Evolutionary conservation across 2,113 vertebrate genomes (phyloP).

Genomic region (Sturnira hondurensis): DNA sequence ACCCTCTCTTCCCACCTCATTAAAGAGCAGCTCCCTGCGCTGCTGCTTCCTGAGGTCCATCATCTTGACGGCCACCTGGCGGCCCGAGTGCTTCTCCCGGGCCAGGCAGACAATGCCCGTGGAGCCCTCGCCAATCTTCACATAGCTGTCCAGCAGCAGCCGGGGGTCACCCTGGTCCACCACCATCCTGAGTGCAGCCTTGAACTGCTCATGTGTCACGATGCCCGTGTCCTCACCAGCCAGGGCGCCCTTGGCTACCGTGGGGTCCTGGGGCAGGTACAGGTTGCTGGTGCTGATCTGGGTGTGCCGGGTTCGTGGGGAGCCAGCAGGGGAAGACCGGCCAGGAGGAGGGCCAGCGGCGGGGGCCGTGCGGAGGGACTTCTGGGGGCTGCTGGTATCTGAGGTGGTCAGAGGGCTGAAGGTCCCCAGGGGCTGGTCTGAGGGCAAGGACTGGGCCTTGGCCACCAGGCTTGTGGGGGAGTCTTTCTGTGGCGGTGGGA

Average conservation of each 20-base stretch:
- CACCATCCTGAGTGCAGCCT: constrained; percentile 97
- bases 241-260: constrained; percentile 78
- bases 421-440: constrained; percentile 73
- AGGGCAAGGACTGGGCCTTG: constrained; percentile 84
- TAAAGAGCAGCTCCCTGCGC: constrained; percentile 96
- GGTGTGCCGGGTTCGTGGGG: constrained; percentile 89
- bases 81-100: constrained; percentile 93
- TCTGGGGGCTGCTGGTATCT: constrained; percentile 77
- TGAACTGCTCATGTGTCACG: constrained; percentile 97
- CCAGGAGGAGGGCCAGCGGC: constrained; percentile 77
- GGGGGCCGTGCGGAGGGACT: constrained; percentile 67
- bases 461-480: constrained; percentile 71
- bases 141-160: constrained; percentile 92
- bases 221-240: constrained; percentile 86
- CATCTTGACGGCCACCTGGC: constrained; percentile 98
- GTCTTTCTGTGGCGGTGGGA: constrained; percentile 74
- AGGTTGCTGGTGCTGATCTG: constrained; percentile 93
- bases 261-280: constrained; percentile 85
- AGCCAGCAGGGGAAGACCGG: constrained; percentile 92
- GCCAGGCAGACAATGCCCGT: constrained; percentile 97
- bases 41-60: constrained; percentile 98
- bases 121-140: constrained; percentile 97
- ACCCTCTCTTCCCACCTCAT: constrained; percentile 86
- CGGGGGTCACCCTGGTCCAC: constrained; percentile 97
- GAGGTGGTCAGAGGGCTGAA: constrained; percentile 75